Evolutionary conservation across 2,888 invertebrate species (phyloP).

Genomic region (Drosophila trichaetosa): DNA sequence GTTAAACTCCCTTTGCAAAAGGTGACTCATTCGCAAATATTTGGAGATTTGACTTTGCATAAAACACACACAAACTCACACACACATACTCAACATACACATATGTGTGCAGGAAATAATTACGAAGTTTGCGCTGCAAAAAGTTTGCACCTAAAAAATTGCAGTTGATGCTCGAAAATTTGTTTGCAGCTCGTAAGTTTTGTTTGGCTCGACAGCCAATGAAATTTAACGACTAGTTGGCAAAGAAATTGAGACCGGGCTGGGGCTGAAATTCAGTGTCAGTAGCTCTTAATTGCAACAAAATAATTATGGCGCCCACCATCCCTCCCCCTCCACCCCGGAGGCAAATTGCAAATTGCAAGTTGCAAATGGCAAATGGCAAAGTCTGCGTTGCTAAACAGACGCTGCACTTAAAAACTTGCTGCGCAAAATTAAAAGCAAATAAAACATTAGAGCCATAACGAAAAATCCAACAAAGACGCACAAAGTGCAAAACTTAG

Average conservation of each 20-base stretch:
- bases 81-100: constrained; percentile 8
- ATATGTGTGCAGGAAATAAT: constrained; percentile 56
- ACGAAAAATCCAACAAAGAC: constrained; percentile 37
- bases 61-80: background rate
- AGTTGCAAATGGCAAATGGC: constrained; percentile 40
- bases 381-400: constrained; percentile 58
- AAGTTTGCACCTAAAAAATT: constrained; percentile 52
- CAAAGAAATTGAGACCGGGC: constrained; percentile 25
- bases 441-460: constrained; percentile 71
- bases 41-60: constrained; percentile 11
- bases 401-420: constrained; percentile 72
- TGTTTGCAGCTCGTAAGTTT: constrained; percentile 43
- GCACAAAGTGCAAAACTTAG: constrained; percentile 17
- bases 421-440: constrained; percentile 72
- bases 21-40: constrained; percentile 34
- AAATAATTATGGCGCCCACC: constrained; percentile 75
- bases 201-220: constrained; percentile 47
- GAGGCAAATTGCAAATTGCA: constrained; percentile 61
- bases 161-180: constrained; percentile 29
- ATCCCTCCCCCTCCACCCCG: background rate
- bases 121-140: constrained; percentile 45
- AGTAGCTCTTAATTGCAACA: constrained; percentile 76
- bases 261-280: constrained; percentile 54
- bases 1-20: background rate
- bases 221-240: constrained; percentile 51